Percentiles rank a stretch among this genome's conserved stretches.
Evolutionary conservation across 1,140 invertebrate genomes (phyloP).

Genomic region (Popillia japonica): DNA sequence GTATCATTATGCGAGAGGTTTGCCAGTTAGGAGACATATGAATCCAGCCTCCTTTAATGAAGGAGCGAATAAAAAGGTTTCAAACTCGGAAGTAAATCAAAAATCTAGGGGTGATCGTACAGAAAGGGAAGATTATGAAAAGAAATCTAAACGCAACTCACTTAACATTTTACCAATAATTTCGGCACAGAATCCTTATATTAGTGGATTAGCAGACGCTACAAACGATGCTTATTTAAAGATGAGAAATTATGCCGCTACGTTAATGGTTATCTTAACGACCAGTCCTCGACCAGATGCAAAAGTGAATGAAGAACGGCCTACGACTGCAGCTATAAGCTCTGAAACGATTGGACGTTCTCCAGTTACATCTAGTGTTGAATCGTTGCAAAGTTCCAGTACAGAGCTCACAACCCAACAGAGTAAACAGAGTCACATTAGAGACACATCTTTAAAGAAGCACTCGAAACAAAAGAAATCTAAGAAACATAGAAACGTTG

Average conservation of each 20-base stretch:
- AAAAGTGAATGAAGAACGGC: background rate
- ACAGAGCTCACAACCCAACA: no score
- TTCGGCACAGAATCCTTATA: conserved; percentile 37
- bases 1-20: conserved; percentile 28
- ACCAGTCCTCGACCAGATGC: background rate
- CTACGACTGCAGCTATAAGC: background rate
- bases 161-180: conserved; percentile 30
- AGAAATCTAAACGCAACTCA: background rate
- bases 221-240: conserved; percentile 45
- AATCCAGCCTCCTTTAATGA: background rate
- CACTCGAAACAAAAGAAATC: background rate
- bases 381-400: no score
- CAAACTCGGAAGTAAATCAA: background rate
- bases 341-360: background rate
- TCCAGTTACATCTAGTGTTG: no score
- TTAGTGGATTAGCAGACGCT: conserved; percentile 41
- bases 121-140: background rate
- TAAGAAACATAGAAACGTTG: background rate
- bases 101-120: background rate
- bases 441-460: conserved; percentile 7
- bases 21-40: background rate
- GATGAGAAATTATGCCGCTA: conserved; percentile 46
- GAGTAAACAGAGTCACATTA: background rate
- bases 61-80: background rate
- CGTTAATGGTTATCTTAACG: conserved; percentile 42